Evolutionary conservation across 2,113 vertebrate genomes (phyloP).

Genomic region (Neoarius graeffei): DNA sequence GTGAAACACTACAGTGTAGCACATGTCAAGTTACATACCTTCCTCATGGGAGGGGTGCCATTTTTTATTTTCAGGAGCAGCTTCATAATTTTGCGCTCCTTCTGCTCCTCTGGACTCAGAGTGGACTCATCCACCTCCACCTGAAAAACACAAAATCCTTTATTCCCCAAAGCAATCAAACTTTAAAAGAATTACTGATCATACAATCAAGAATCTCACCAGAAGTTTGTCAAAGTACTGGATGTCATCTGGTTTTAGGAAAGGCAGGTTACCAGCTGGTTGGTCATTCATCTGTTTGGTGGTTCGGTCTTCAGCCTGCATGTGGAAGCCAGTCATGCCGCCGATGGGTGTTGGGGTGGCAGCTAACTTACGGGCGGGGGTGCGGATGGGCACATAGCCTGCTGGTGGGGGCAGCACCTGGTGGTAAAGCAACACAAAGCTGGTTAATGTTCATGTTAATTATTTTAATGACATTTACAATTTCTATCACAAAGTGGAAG

Average conservation of each 20-base stretch:
- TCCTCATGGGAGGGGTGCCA: constrained; percentile 97
- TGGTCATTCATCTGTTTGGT: constrained; percentile 97
- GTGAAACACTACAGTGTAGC: too few species aligned
- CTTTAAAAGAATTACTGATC: too few species aligned
- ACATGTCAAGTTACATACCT: constrained; percentile 70
- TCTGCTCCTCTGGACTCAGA: constrained; percentile 96
- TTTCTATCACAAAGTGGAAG: not conserved
- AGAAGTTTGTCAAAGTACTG: constrained; percentile 98
- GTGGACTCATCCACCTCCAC: constrained; percentile 99
- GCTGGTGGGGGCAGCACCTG: constrained; percentile 96
- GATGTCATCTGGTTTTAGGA: constrained; percentile 98
- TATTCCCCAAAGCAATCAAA: not conserved
- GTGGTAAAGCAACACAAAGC: not conserved
- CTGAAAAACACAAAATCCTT: constrained; percentile 63
- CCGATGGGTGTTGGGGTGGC: constrained; percentile 97
- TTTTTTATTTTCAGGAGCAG: constrained; percentile 98
- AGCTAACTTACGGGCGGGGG: constrained; percentile 92
- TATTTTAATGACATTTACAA: not conserved
- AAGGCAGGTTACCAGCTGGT: constrained; percentile 96
- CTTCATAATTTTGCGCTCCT: constrained; percentile 99
- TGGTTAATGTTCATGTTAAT: not conserved
- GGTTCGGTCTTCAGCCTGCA: constrained; percentile 93
- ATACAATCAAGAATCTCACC: constrained; percentile 69
- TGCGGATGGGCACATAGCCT: constrained; percentile 96
- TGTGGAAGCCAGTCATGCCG: constrained; percentile 98